Percentiles rank a stretch among this genome's conserved stretches.
Evolutionary conservation across 2,113 vertebrate genomes (phyloP).

Genomic region (Ptyas mucosa): DNA sequence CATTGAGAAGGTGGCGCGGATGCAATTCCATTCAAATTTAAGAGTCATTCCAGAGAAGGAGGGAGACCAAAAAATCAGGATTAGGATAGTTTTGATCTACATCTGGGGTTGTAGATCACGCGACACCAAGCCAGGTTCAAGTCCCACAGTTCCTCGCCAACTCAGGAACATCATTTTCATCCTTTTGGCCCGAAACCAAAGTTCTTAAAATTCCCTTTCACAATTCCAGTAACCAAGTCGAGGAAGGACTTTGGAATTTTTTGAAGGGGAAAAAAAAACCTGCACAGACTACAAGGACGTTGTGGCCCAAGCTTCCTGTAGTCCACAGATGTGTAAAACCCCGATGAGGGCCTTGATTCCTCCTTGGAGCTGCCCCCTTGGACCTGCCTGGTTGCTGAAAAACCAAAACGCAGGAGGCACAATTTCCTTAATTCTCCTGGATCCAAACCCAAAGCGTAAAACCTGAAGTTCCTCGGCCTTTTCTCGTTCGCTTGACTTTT

Average conservation of each 20-base stretch:
- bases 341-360: neutral
- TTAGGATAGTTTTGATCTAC: neutral
- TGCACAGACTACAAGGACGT: neutral
- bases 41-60: constrained; percentile 20
- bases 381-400: neutral
- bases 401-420: neutral
- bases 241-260: constrained; percentile 39
- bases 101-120: neutral
- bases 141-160: neutral
- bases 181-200: constrained; percentile 20
- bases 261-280: neutral
- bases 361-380: neutral
- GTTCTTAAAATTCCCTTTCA: constrained; percentile 32
- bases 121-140: neutral
- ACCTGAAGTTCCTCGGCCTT: constrained; percentile 39
- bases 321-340: neutral
- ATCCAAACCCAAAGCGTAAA: neutral
- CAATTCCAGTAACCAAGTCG: neutral
- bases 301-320: neutral
- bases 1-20: neutral
- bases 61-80: constrained; percentile 40
- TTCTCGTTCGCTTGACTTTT: constrained; percentile 44
- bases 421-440: neutral
- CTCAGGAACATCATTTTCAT: neutral
- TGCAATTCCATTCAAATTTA: constrained; percentile 17